A percentile compares a stretch with the other conserved stretches of the same genome.
phyloP scores from a whole-genome alignment of 2,888 invertebrate genomes.

The Polydrusus tereticollis region DNA sequence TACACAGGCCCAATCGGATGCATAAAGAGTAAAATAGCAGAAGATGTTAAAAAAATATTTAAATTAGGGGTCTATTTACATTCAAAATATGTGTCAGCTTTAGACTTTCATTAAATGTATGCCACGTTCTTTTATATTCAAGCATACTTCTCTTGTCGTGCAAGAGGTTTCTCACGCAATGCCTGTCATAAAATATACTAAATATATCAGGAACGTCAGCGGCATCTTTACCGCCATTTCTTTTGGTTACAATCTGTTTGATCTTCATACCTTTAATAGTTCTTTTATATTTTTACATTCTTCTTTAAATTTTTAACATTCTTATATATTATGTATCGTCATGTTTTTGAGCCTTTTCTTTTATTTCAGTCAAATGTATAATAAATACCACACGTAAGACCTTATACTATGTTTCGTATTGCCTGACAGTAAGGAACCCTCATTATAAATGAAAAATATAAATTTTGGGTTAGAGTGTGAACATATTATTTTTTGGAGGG shows the following conservation, averaged over 20 bases:
- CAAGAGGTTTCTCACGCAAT: not conserved
- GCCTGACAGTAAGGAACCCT: too few relatives aligned
- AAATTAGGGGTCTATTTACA: too few relatives aligned
- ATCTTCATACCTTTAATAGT: slow-evolving; percentile 5
- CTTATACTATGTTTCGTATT: too few relatives aligned
- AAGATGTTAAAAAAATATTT: too few relatives aligned
- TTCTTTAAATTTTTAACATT: not conserved
- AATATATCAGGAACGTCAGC: slow-evolving; percentile 1
- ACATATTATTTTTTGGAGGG: too few relatives aligned
- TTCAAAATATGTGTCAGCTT: not conserved
- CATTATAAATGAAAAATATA: too few relatives aligned
- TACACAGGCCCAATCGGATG: too few relatives aligned
- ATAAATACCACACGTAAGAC: too few relatives aligned
- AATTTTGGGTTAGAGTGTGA: too few relatives aligned
- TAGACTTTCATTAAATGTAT: not conserved
- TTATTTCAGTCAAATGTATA: too few relatives aligned
- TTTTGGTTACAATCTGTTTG: slow-evolving; percentile 8
- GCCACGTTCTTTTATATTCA: not conserved
- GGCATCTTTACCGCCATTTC: slow-evolving; percentile 4
- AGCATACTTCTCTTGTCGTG: not conserved
- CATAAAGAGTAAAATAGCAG: too few relatives aligned
- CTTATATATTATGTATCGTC: not conserved
- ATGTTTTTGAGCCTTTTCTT: not conserved
- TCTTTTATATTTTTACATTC: slow-evolving; percentile 1
- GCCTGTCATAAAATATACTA: slow-evolving; percentile 8